phyloP scores from a whole-genome alignment of 2,797 vertebrate genomes.

The Spatula clypeata region DNA sequence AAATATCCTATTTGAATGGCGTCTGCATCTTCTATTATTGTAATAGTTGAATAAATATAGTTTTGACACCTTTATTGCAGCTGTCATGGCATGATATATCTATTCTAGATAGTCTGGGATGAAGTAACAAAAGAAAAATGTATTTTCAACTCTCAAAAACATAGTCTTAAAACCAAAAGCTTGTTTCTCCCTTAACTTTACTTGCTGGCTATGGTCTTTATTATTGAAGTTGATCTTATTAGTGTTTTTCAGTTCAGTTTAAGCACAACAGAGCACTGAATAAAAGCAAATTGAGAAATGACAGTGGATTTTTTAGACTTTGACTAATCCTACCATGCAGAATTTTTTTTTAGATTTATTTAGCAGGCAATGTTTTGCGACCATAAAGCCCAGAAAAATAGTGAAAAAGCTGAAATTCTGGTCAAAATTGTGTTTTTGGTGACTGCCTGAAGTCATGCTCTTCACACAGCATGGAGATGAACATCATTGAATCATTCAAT shows the following conservation, averaged over 20 bases:
- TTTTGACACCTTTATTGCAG: not conserved
- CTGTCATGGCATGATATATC: not conserved
- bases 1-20: fast-evolving
- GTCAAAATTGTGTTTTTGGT: not conserved
- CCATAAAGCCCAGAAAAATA: not conserved
- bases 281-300: not conserved
- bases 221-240: not conserved
- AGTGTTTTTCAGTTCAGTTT: not conserved
- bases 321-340: not conserved
- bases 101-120: not conserved
- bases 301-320: not conserved
- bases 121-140: not conserved
- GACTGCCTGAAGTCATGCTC: not conserved
- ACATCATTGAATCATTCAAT: fast-evolving
- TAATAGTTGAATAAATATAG: not conserved
- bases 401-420: not conserved
- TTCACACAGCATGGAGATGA: not conserved
- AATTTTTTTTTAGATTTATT: not conserved
- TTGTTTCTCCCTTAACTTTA: not conserved
- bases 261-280: not conserved
- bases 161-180: not conserved
- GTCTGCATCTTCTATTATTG: not conserved
- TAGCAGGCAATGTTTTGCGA: not conserved
- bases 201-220: not conserved
- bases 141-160: not conserved